Base-by-base conservation (phyloP, 2,113 vertebrate species). In the Periophthalmus modestus region DNA sequence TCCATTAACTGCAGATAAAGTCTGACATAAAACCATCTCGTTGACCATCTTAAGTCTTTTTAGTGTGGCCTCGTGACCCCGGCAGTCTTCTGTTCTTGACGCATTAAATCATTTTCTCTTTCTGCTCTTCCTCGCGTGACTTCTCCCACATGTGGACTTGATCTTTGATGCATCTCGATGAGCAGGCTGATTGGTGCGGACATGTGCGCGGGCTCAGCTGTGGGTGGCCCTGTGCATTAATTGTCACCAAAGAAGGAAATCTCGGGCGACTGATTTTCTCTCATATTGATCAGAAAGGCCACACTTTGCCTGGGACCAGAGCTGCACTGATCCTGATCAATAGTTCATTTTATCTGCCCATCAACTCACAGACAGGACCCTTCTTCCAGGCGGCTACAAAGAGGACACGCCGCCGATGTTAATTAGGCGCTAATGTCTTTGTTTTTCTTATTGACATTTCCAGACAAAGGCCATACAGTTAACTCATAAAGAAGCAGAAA, bases 271-370 rank as follows among this genome's bases (percentile, higher is more conserved):
- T 74, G 62, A 73, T 63, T 83, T 71, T 16, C 76, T 79, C 66
- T 68, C 43, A 48, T 81, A 91, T 89, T 77, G 85, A 88, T 86
- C 78, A 83, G 68, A 72, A 63, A 52, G 72, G 68, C 78, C 78
- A 74, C 78, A 73, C 72, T 81, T 84, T 74, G 65, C 76, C 78
- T 75, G 36, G 82, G 70, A 73, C 78, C 55, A 79, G 78, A 74
- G 77, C 63, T 36, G 28, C 74, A 83, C 84, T 74, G 77, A 82
- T 82, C 77, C 39, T 23, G 46, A 88, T 92, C 91, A 88, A 91
- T 93, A 86, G 85, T 91, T 92, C 79, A 92, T 92, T 91, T 90
- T 80, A 89, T 90, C 88, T 87, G 82, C 74, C 72, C 78, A 86
- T 87, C 84, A 77, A 63, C 54, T 75, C 55, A 46, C 54, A 75